A percentile compares a stretch with the other conserved stretches of the same genome.
These are phyloP conservation scores for Cremastinae sp. DNA, from an alignment of 2,888 invertebrate genomes.

Conservation along the genomic window DNA sequence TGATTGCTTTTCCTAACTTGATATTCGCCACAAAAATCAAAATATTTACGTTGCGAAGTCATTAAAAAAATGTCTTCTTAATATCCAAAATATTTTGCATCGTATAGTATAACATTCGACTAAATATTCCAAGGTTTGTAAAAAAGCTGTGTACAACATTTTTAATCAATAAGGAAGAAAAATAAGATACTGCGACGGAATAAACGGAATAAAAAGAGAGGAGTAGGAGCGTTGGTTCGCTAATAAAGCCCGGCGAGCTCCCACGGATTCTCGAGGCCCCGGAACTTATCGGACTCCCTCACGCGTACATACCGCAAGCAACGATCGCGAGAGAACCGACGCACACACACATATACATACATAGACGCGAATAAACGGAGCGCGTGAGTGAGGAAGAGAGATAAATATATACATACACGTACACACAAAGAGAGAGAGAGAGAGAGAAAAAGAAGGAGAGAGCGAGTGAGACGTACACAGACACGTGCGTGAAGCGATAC, in stretches of 20 bases:
- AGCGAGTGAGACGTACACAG: conserved; percentile 4
- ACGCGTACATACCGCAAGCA: conserved; percentile 49
- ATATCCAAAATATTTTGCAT: no score
- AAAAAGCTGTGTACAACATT: no score
- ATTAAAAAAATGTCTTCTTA: no score
- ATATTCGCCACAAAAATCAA: no score
- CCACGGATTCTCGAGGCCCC: conserved; percentile 53
- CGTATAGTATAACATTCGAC: no score
- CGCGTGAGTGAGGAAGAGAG: conserved; percentile 25
- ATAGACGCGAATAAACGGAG: conserved; percentile 31
- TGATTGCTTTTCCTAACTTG: no score
- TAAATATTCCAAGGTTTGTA: no score
- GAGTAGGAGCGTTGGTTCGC: conserved; percentile 32
- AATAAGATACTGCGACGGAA: not conserved
- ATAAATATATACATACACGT: conserved; percentile 4
- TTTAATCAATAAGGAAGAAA: no score
- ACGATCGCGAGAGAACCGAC: conserved; percentile 63
- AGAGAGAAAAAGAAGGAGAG: not conserved
- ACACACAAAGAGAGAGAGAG: conserved; percentile 29
- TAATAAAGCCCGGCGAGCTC: conserved; percentile 30
- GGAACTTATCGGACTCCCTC: conserved; percentile 56
- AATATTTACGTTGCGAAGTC: no score
- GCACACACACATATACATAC: conserved; percentile 19
- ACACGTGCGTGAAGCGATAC: conserved; percentile 51
- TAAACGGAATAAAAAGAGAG: not conserved